Base-by-base conservation (phyloP, 2,888 invertebrate species). In the Orthosia cruda region DNA sequence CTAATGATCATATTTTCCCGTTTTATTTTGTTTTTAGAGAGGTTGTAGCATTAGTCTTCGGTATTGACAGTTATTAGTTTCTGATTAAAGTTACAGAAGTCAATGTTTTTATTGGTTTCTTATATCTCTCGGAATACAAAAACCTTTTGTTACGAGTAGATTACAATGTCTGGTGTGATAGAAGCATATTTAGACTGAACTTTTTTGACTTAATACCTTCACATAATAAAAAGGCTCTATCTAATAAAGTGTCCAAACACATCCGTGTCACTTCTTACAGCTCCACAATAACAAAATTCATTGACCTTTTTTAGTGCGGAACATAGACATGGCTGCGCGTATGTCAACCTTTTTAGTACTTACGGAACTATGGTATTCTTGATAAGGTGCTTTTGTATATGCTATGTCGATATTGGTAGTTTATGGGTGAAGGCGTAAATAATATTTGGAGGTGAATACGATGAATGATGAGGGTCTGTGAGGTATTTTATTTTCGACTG, bases 311-410 rank as follows among this genome's bases (percentile, higher is more conserved):
- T 86, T 65, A 59, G 65, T 65, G 54, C 63, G 72, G 70, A 75
- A 85, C 68, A 49, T 58, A 78, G 81, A 71, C 74, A 80, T 49
- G 50, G 64, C 26, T 13, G 16, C 45, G 62, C 57, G 54, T 77
- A 67, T 58, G 83, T 83, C 69, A 74, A 74, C 71, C 65, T 76
- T 86, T 80, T 77, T 86, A 77, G 82, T 77, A 54, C 58, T 71
- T 55, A 58, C 47, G 67, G 61, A 68, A 73, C 71, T 57, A 40
- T 13, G 49, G 59, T 59, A 55, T 63, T 16, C 49, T 26, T 45
- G 80, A 68, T 71, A 83, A 68, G 70, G 67, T 70, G 67, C 59
- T 80, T 67, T 72, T 77, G 68, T 73, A 57, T 55, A 58, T 75
- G 58, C 63, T 75, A 71, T 78, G 66, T 71, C 71, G 71, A 79